phyloP scores from a whole-genome alignment of 2,888 invertebrate genomes.

The Hypercompe scribonia region DNA sequence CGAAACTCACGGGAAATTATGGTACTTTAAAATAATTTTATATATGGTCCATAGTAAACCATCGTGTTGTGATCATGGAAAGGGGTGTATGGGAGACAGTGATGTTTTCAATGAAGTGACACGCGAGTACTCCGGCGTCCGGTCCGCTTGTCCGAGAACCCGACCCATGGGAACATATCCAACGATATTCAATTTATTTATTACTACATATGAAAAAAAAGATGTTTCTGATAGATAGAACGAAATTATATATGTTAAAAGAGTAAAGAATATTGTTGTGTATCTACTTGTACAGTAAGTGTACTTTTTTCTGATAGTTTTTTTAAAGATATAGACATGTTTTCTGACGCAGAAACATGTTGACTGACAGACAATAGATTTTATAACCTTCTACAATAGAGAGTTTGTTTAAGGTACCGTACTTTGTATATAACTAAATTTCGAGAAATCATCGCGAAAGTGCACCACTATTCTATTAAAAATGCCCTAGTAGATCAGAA shows the following conservation, averaged over 20 bases:
- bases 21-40: not conserved
- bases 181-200: constrained; percentile 67
- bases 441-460: no score
- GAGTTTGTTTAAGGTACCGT: no score
- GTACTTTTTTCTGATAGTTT: not conserved
- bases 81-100: constrained; percentile 65
- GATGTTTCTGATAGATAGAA: constrained; percentile 35
- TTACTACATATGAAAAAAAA: constrained; percentile 50
- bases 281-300: not conserved
- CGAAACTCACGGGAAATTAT: not conserved
- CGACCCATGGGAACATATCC: constrained; percentile 63
- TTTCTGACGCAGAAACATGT: not conserved
- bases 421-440: no score
- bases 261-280: not conserved
- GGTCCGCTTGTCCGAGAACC: constrained; percentile 48
- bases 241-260: constrained; percentile 27
- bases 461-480: no score
- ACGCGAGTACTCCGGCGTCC: constrained; percentile 70
- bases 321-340: not conserved
- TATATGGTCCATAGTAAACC: constrained; percentile 43
- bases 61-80: constrained; percentile 65
- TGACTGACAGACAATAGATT: not conserved
- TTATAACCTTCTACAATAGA: not conserved
- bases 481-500: no score
- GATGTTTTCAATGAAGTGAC: constrained; percentile 70